Base-by-base conservation (phyloP, 1,140 invertebrate species). In the Dinoponera quadriceps region DNA sequence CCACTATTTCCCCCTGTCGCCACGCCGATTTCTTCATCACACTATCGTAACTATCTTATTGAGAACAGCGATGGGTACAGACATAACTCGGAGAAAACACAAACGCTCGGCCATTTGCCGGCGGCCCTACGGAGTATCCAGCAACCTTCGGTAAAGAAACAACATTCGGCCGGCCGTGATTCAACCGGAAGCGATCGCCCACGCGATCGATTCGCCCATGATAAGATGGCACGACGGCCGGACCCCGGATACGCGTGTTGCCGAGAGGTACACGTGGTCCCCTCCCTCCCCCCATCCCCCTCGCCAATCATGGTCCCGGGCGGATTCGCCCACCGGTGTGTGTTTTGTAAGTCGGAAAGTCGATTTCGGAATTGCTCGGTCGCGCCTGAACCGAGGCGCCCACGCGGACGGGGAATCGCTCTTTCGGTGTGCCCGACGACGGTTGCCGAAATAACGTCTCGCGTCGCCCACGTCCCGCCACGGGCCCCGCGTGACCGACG, bases 121-220 rank as follows among this genome's bases (percentile, higher is more conserved):
- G 16, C 27, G 66, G 20, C 4, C 49, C 0, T 22, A 13, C 0
- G 14, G 1, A 38, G 9, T 11, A 78, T 55, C 13, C 29, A 14
- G 22, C 33, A 55, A 33, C 7, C 3, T 25, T 44, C 48, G 25
- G 49, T 29, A 68, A 25, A 44, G 59, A 27, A 54, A 55, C 38
- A 77, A n/a, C 20, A 33, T 51, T 59, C 5, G 5, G 13, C 27
- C 74, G 57, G 22, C 44, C 22, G 27, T 22, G 55, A 72, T 82
- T 48, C 60, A 88, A 87, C 86, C 91, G 91, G 88, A 91, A 92
- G 86, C 72, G 38, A 71, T 85, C 87, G 84, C 89, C 90, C 80
- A 89, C 88, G 85, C 84, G 82, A 63, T 59, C 74, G 83, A 85
- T 88, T 87, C 71, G 57, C 27, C 63, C 25, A 66, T 63, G 90